A percentile compares a stretch with the other conserved stretches of the same genome.
These are phyloP conservation scores for Bombus confusus DNA, from an alignment of 1,140 invertebrate species.

Conservation along the genomic window DNA sequence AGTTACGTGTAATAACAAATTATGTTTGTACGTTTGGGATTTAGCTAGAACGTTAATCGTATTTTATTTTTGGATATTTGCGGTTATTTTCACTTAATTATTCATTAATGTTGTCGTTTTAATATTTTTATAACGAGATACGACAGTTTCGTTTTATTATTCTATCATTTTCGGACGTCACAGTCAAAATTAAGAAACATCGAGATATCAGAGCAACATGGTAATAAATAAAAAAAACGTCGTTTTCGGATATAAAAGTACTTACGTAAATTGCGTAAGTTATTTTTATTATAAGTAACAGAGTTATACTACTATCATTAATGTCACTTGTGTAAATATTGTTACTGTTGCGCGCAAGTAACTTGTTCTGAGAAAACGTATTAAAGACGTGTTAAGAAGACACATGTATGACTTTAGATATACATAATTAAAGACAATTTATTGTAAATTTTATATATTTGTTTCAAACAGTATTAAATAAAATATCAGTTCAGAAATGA, in stretches of 20 bases:
- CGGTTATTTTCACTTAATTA: neutral
- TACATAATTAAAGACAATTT: no score
- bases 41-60: neutral
- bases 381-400: neutral
- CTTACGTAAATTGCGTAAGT: neutral
- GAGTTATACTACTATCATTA: neutral
- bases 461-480: no score
- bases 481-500: no score
- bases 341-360: neutral
- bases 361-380: neutral
- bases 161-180: neutral
- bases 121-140: neutral
- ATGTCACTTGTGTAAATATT: neutral
- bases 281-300: neutral
- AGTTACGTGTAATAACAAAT: neutral
- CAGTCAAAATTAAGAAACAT: neutral
- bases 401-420: neutral
- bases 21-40: neutral
- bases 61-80: neutral
- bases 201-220: neutral
- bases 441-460: no score
- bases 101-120: neutral
- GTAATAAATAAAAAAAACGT: no score
- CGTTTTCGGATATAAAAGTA: neutral
- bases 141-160: neutral